Conservation (phyloP, 2,113 vertebrate genomes). For the Tor tambroides region DNA sequence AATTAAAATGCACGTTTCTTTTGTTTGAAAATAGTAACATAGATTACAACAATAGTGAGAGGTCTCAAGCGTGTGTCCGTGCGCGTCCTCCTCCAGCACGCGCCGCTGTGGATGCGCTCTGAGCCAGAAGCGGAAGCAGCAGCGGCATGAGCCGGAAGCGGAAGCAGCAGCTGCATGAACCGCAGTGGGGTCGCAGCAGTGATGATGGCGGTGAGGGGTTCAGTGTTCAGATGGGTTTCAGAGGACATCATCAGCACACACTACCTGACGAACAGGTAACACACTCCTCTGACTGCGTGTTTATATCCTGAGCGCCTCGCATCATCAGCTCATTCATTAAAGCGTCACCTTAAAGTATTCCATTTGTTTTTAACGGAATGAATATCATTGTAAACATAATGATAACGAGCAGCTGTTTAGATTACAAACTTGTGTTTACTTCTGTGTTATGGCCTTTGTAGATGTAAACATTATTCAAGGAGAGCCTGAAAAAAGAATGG, state of each 20-base stretch:
- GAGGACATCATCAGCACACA: slow-evolving; percentile 41
- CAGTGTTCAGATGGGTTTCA: slow-evolving; percentile 61
- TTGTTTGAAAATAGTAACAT: background rate
- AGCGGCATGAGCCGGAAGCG: background rate
- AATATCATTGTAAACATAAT: background rate
- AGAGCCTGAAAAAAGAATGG: background rate
- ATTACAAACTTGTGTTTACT: background rate
- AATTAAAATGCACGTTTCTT: background rate
- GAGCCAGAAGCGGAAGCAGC: slow-evolving; percentile 15
- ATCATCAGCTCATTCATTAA: background rate
- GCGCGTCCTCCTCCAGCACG: background rate
- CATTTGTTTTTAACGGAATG: accelerated
- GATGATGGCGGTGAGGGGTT: slow-evolving; percentile 75
- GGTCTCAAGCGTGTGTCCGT: background rate
- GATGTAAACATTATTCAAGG: background rate
- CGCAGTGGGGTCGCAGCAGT: slow-evolving; percentile 35
- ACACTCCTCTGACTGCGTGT: background rate
- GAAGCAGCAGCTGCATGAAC: background rate
- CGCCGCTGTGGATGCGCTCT: background rate
- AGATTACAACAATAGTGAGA: no score
- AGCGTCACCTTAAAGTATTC: background rate
- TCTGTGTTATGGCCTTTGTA: background rate
- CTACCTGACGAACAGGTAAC: slow-evolving; percentile 62
- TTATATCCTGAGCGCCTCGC: background rate
- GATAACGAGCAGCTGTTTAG: background rate